phyloP scores from a whole-genome alignment of 2,888 invertebrate genomes.

The Cephus sareptanus region DNA sequence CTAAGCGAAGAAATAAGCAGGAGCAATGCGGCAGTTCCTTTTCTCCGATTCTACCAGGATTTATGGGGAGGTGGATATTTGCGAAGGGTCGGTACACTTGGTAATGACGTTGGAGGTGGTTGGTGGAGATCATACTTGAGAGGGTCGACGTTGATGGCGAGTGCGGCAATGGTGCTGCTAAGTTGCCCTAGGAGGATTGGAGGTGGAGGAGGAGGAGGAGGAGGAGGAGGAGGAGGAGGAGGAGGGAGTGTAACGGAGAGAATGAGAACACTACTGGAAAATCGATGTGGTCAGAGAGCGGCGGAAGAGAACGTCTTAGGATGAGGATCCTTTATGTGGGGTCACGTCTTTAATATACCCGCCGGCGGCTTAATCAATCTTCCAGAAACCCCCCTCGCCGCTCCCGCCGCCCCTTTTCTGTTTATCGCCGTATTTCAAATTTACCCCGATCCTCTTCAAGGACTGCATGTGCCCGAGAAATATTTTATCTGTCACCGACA shows the following conservation, averaged over 20 bases:
- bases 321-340: conserved; percentile 56
- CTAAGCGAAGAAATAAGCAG: neutral
- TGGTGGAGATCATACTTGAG: neutral
- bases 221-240: conserved; percentile 16
- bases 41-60: neutral
- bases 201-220: neutral
- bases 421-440: conserved; percentile 6
- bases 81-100: neutral
- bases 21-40: too few relatives aligned
- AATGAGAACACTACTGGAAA: conserved; percentile 25
- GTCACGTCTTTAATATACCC: conserved; percentile 63
- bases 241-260: neutral
- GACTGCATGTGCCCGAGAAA: neutral
- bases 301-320: conserved; percentile 30
- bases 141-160: neutral
- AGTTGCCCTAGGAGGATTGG: neutral
- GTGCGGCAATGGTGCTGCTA: neutral
- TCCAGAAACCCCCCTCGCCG: conserved; percentile 13
- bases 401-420: neutral
- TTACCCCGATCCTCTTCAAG: neutral
- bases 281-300: conserved; percentile 34
- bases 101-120: neutral
- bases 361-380: conserved; percentile 55
- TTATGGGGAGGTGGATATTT: neutral
- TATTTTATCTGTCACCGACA: neutral